Evolutionary conservation across 2,888 invertebrate species (phyloP).

Genomic region (Drosophila mercatorum): DNA sequence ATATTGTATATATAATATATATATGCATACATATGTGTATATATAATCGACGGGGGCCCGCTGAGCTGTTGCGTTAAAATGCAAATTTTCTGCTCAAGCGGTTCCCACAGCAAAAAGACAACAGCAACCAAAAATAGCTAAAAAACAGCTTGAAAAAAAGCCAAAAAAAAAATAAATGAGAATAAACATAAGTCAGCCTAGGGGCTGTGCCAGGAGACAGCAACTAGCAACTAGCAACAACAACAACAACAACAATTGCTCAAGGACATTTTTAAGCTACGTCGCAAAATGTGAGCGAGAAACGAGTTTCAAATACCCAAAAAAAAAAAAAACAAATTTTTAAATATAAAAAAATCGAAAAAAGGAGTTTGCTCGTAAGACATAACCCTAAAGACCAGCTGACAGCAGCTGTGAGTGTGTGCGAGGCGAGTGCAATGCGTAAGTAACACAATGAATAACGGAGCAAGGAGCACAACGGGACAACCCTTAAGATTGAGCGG

Average conservation of each 20-base stretch:
- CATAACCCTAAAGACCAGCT: conserved; percentile 51
- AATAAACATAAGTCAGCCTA: conserved; percentile 20
- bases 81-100: conserved; percentile 46
- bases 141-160: background rate
- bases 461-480: conserved; percentile 27
- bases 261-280: conserved; percentile 68
- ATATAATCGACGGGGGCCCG: conserved; percentile 29
- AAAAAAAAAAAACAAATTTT: conserved; percentile 20
- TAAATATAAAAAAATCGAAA: background rate
- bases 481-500: conserved; percentile 46
- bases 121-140: background rate
- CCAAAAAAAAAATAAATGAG: background rate
- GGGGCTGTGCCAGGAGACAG: conserved; percentile 43
- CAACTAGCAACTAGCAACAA: conserved; percentile 35
- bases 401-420: conserved; percentile 34
- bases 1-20: background rate
- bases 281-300: conserved; percentile 51
- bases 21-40: background rate
- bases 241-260: conserved; percentile 33
- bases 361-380: conserved; percentile 22
- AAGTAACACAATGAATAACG: conserved; percentile 14
- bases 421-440: conserved; percentile 13
- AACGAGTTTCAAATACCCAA: conserved; percentile 62
- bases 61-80: conserved; percentile 46
- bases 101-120: conserved; percentile 33